Evolutionary conservation across 2,797 vertebrate genomes (phyloP).

Genomic region (Pipistrellus nathusii): DNA sequence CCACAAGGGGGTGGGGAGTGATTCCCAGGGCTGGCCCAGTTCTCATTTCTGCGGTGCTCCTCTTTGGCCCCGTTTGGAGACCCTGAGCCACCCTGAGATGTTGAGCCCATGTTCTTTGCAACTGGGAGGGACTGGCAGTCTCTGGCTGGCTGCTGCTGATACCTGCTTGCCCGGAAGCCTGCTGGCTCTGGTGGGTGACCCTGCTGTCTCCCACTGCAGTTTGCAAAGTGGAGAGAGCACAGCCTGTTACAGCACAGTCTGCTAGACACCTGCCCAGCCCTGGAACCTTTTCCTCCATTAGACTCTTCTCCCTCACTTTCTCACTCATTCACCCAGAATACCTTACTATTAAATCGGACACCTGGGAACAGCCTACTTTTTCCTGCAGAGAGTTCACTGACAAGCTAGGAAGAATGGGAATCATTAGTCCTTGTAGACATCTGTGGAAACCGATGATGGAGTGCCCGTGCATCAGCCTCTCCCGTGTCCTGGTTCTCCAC

Average conservation of each 20-base stretch:
- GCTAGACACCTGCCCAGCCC: slow-evolving; percentile 45
- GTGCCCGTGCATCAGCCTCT: neutral
- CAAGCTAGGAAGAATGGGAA: neutral
- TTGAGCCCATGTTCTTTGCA: neutral
- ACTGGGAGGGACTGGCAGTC: neutral
- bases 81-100: neutral
- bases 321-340: neutral
- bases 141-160: neutral
- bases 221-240: neutral
- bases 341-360: neutral
- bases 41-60: neutral
- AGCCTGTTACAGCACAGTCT: neutral
- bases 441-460: neutral
- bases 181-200: neutral
- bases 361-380: neutral
- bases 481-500: neutral
- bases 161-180: neutral
- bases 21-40: neutral
- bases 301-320: neutral
- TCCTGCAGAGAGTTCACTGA: neutral
- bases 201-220: neutral
- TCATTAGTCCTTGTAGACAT: neutral
- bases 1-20: neutral
- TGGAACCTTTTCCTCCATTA: neutral
- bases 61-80: neutral